Evolutionary conservation across 2,888 invertebrate genomes (phyloP).

Genomic region (Drosophila crucigera): DNA sequence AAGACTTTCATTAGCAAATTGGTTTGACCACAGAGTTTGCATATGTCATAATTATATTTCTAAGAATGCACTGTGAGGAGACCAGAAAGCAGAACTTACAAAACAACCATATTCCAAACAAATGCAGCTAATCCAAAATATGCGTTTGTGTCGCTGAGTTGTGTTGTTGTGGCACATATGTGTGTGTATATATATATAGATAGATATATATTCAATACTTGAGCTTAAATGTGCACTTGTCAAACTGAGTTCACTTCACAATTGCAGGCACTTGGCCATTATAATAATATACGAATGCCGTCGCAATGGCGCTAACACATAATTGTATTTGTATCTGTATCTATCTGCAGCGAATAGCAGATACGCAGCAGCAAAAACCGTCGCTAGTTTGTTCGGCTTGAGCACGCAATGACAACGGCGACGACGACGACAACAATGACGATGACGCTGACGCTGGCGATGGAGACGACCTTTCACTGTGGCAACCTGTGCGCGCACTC

Average conservation of each 20-base stretch:
- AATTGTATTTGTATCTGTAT: constrained; percentile 42
- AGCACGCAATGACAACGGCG: constrained; percentile 26
- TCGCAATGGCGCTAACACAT: constrained; percentile 18
- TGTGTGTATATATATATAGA: neutral
- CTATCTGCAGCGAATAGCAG: constrained; percentile 35
- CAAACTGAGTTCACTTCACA: constrained; percentile 42
- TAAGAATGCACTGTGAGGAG: constrained; percentile 2
- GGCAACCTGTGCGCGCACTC: constrained; percentile 74
- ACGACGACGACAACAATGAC: constrained; percentile 32
- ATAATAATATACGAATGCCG: constrained; percentile 32
- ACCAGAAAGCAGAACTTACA: constrained; percentile 72
- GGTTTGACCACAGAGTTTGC: neutral
- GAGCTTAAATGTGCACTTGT: constrained; percentile 20
- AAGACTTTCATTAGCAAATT: neutral
- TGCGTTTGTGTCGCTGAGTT: neutral
- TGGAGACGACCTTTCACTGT: constrained; percentile 72
- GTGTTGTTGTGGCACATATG: constrained; percentile 1
- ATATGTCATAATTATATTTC: constrained; percentile 1
- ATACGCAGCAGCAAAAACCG: constrained; percentile 36
- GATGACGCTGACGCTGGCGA: constrained; percentile 18
- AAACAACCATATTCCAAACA: constrained; percentile 81
- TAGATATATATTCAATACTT: constrained; percentile 34
- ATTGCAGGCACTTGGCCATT: constrained; percentile 52
- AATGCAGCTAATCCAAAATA: constrained; percentile 56
- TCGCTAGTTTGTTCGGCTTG: constrained; percentile 44